These are phyloP conservation scores for Uromys caudimaculatus DNA, from an alignment of 2,797 vertebrate genomes.

Conservation along the genomic window DNA sequence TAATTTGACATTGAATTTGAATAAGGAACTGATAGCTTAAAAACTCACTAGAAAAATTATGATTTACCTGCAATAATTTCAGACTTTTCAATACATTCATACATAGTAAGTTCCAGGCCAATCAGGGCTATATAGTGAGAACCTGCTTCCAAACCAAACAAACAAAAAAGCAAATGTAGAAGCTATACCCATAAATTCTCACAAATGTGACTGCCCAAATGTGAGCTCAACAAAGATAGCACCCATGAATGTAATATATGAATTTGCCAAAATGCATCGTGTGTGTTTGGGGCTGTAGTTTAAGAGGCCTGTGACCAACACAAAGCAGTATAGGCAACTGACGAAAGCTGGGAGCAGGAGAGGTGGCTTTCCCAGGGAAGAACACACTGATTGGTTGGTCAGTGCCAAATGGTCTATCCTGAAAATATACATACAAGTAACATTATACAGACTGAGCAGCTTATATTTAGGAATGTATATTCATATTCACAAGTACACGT, in stretches of 20 bases:
- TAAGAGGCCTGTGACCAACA: not conserved
- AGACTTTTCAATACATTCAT: not conserved
- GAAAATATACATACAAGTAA: not conserved
- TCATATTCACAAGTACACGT: not conserved
- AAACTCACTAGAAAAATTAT: slow-evolving; percentile 30
- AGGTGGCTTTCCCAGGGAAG: not conserved
- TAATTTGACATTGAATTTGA: slow-evolving; percentile 47
- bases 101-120: not conserved
- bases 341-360: not conserved
- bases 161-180: not conserved
- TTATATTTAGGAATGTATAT: not conserved
- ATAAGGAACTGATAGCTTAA: slow-evolving; percentile 40
- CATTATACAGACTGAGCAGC: not conserved
- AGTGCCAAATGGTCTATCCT: not conserved
- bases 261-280: not conserved
- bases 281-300: not conserved
- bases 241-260: too few relatives aligned
- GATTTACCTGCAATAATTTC: slow-evolving; percentile 32
- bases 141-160: not conserved
- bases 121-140: not conserved
- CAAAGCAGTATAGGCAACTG: not conserved
- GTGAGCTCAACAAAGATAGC: not conserved
- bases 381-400: not conserved
- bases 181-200: not conserved
- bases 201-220: not conserved